These are phyloP conservation scores for Stratiomys singularior DNA, from an alignment of 2,888 invertebrate species.

Conservation along the genomic window DNA sequence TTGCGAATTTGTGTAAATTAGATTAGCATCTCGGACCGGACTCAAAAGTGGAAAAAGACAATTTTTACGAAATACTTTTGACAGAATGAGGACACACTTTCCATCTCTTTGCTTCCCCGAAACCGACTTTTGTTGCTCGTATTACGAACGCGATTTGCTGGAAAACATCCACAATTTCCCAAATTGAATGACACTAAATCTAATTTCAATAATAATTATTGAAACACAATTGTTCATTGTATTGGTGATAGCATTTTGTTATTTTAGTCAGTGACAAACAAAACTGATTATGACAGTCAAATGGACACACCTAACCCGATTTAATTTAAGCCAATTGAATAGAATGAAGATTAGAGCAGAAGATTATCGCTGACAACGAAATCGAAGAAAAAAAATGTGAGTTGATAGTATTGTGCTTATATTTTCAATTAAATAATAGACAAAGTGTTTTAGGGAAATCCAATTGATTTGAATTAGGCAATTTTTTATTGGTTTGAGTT, in stretches of 20 bases:
- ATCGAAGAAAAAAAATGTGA: too few species aligned
- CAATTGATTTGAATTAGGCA: background rate
- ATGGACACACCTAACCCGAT: conserved; percentile 19
- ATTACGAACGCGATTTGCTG: background rate
- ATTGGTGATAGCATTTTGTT: background rate
- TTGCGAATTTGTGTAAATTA: too few species aligned
- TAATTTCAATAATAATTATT: conserved; percentile 35
- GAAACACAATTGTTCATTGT: conserved; percentile 27
- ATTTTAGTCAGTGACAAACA: background rate
- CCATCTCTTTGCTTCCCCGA: too few species aligned
- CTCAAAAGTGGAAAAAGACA: too few species aligned
- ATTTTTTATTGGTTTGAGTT: background rate
- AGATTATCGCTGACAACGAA: too few species aligned
- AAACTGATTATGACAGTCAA: background rate
- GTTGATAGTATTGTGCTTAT: background rate
- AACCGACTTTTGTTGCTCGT: too few species aligned
- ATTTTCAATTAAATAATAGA: background rate
- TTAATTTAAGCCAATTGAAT: conserved; percentile 23
- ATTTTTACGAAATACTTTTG: too few species aligned
- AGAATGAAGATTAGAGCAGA: background rate
- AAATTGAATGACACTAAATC: conserved; percentile 14
- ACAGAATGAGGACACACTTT: too few species aligned
- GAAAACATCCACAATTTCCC: background rate
- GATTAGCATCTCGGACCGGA: too few species aligned
- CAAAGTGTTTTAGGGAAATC: background rate